Percentiles rank a stretch among this genome's conserved stretches.
phyloP scores from a whole-genome alignment of 2,797 vertebrate species.

The Darevskia mixta region DNA sequence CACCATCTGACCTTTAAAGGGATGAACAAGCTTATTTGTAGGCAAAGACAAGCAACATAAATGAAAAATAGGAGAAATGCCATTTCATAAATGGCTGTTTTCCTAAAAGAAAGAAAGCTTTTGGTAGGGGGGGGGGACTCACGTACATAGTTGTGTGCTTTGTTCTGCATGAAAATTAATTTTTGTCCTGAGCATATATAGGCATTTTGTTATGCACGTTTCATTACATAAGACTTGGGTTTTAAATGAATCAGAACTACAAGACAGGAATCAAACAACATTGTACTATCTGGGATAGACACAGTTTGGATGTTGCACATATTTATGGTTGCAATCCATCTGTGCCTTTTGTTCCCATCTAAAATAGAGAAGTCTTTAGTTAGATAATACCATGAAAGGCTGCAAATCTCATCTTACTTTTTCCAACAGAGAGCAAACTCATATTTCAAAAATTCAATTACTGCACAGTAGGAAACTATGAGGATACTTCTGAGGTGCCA shows the following conservation, averaged over 20 bases:
- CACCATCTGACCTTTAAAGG: not conserved
- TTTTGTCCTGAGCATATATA: not conserved
- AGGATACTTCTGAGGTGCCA: not conserved
- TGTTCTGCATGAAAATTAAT: not conserved
- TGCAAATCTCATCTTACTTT: not conserved
- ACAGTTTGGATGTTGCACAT: not conserved
- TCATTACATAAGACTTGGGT: not conserved
- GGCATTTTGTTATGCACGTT: not conserved
- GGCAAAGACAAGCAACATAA: not conserved
- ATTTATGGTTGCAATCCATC: not conserved
- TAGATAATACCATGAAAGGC: not conserved
- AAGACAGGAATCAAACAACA: not conserved
- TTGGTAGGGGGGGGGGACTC: not conserved
- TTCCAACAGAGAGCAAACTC: slow-evolving; percentile 25
- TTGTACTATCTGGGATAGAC: not conserved
- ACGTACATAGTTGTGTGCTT: not conserved
- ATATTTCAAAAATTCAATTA: slow-evolving; percentile 15
- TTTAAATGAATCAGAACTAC: not conserved
- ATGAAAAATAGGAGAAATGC: not conserved
- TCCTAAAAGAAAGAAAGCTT: not conserved
- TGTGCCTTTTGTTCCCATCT: not conserved
- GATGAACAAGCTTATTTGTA: slow-evolving; percentile 15
- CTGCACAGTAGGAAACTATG: not conserved
- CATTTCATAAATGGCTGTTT: not conserved
- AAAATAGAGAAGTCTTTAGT: not conserved